Evolutionary conservation across 2,888 invertebrate species (phyloP).

Genomic region (Busseola fusca): DNA sequence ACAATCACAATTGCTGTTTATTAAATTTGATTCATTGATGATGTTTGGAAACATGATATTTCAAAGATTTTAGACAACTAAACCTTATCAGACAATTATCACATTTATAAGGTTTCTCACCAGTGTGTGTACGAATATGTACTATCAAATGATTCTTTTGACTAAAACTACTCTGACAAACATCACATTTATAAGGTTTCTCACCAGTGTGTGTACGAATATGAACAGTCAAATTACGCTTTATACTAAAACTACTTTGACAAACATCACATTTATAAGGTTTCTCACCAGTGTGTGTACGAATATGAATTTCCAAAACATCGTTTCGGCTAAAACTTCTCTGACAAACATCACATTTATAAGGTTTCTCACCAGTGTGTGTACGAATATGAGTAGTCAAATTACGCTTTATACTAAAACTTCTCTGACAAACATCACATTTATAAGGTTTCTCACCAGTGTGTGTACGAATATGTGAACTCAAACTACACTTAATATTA

Average conservation of each 20-base stretch:
- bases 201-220: constrained; percentile 5
- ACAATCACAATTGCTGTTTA: background rate
- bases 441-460: constrained; percentile 6
- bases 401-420: accelerated
- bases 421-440: constrained; percentile 10
- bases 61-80: accelerated
- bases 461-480: background rate
- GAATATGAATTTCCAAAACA: accelerated
- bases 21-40: background rate
- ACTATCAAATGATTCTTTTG: accelerated
- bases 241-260: accelerated
- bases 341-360: constrained; percentile 18
- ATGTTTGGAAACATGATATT: background rate
- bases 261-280: constrained; percentile 25
- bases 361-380: constrained; percentile 46
- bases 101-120: constrained; percentile 2
- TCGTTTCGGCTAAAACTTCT: accelerated
- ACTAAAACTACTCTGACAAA: background rate
- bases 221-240: accelerated
- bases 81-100: background rate
- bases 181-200: constrained; percentile 1
- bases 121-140: background rate
- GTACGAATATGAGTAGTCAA: background rate
- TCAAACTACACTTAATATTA: accelerated
- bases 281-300: constrained; percentile 21